Evolutionary conservation across 2,888 invertebrate species (phyloP), one percentile per base, ranked within the genome.

Genomic region (Pherbina coryleti): DNA sequence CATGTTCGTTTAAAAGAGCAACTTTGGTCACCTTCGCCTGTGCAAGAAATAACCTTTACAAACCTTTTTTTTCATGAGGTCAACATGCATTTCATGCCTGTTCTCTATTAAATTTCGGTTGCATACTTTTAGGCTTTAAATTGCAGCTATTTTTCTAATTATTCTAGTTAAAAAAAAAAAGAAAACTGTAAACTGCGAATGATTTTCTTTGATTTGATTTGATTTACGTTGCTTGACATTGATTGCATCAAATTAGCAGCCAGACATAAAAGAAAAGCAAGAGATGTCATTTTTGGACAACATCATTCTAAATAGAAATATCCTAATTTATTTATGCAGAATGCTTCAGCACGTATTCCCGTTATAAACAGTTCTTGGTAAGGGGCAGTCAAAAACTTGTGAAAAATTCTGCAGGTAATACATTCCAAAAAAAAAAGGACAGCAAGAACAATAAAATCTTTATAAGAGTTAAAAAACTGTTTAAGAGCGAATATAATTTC

Each of bases 191-290:
- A 44, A 11, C 14, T 11, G 44, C 44, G 17, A 67, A 67, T 67
- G 44, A 75, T 75, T 67, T 75, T 53, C 67, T 75, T 55, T 55
- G 53, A 55, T 75, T 75, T 55, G 53, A 55, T 75, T 75, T 44
- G 67, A 51, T 66, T 66, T 34, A 17, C 25, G 14, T 64, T 8
- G 51, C 44, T 19, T 62, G 75, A 75, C 75, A 55, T 53, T 74
- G 75, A 75, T 67, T 66, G 75, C 55, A 75, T 75, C 37, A 75
- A 55, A 67, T 75, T 75, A 67, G 75, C 14, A 17, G 75, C 75
- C 75, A 67, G 75, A 75, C 75, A 67, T 22, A 66, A 67, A 75
- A 66, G 75, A 55, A 66, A 14, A 22, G 55, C 60, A 49, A 49
- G 55, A 55, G 55, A 53, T 34, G 67, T 67, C 55, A 67, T 67